Evolutionary conservation across 2,113 vertebrate species (phyloP), one percentile per base, ranked within the genome.

Genomic region (Forbesichthys papilliferus): DNA sequence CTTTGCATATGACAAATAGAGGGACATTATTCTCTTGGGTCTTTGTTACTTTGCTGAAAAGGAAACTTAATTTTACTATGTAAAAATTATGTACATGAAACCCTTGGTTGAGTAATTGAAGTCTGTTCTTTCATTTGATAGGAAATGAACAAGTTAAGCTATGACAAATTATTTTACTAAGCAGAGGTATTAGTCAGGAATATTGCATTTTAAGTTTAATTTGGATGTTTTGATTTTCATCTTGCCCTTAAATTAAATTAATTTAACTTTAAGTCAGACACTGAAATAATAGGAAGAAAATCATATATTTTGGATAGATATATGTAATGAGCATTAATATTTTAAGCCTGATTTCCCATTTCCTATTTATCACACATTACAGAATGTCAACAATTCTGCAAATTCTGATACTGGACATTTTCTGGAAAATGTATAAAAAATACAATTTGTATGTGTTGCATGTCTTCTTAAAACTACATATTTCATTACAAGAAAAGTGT

Each of bases 31-130:
- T 5, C 14, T 46, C 36, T 46, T 8, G 42, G 36, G 14, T 14
- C 59, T 14, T 9, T 9, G 66, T 85, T 82, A 74, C 74, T 70
- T 71, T 66, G 33, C 66, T 77, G 79, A 83, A 84, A 84, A 73
- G 65, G 11, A 74, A 74, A 68, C 61, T 80, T 60, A 9, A 48
- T 62, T 62, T 71, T 72, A 85, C 66, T 71, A 33, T 84, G 69
- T 81, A 86, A 88, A 88, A 82, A 69, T 18, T 4, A 42, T 67
- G 61, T 79, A 74, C 75, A 46, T 73, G 60, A 71, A 72, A 57
- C 56, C 66, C 11, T 13, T 74, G 48, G 61, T 20, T 62, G 27
- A 63, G 49, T 70, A 49, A 73, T 65, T 61, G 55, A 74, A 61
- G 55, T 42, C 36, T 54, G 42, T 67, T 46, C 11, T 74, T 56